phyloP scores from a whole-genome alignment of 1,140 invertebrate genomes.

The Araneus ventricosus region DNA sequence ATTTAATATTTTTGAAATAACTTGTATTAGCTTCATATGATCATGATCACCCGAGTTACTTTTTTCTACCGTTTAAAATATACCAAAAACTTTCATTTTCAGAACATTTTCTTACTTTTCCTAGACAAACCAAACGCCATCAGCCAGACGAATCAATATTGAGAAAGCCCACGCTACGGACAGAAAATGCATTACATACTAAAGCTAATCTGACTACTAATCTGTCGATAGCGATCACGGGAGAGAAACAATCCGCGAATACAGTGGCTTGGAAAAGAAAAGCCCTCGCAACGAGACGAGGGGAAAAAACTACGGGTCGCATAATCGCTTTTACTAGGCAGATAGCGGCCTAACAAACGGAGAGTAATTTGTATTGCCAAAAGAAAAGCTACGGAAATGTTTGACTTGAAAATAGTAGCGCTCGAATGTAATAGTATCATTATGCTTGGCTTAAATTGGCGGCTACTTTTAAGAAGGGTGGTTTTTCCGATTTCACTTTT shows the following conservation, averaged over 20 bases:
- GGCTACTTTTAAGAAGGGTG: background rate
- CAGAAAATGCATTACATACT: background rate
- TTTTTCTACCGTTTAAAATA: too few species aligned
- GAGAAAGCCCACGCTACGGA: background rate
- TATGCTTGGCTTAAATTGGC: background rate
- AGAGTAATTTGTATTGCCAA: background rate
- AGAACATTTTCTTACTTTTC: too few species aligned
- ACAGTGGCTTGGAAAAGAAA: background rate
- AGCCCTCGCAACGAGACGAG: background rate
- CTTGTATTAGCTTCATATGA: too few species aligned
- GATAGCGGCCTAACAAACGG: background rate
- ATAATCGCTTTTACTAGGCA: background rate
- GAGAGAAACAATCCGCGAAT: background rate
- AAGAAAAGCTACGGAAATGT: background rate
- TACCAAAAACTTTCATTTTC: too few species aligned
- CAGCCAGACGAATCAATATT: background rate
- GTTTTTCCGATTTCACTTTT: background rate
- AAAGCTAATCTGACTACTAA: conserved; percentile 21
- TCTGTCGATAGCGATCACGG: background rate
- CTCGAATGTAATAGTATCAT: background rate
- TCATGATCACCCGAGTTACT: too few species aligned
- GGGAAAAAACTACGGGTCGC: background rate
- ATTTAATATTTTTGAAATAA: too few species aligned
- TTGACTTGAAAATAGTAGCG: background rate
- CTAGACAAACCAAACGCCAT: too few species aligned